Evolutionary conservation across 2,113 vertebrate species (phyloP).

Genomic region (Junco hyemalis): DNA sequence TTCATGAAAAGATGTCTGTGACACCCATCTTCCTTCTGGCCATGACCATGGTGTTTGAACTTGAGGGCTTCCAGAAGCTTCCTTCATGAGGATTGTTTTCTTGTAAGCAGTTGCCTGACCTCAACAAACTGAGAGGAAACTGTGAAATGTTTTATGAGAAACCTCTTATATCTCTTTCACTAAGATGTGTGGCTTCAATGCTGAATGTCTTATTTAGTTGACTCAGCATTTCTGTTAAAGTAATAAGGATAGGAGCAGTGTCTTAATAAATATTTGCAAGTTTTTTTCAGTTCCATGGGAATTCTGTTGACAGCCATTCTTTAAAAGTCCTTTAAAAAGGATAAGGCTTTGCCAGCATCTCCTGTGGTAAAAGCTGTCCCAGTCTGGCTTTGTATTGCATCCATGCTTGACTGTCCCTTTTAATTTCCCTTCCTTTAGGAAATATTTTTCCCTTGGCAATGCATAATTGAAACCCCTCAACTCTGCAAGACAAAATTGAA

Average conservation of each 20-base stretch:
- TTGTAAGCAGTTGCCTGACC: not conserved
- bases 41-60: accelerated
- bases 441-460: not conserved
- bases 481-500: not conserved
- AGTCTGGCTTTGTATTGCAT: not conserved
- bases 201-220: not conserved
- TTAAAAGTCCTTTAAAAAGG: not conserved
- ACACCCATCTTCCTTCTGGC: not conserved
- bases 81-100: not conserved
- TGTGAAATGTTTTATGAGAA: not conserved
- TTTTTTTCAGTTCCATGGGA: not conserved
- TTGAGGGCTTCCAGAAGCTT: not conserved
- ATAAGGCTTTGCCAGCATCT: not conserved
- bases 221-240: not conserved
- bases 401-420: not conserved
- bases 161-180: not conserved
- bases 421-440: not conserved
- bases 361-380: not conserved
- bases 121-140: not conserved
- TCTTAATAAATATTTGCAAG: not conserved
- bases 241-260: not conserved
- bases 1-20: too few species aligned
- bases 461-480: not conserved
- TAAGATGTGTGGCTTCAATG: not conserved
- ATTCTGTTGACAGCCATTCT: not conserved